Evolutionary conservation across 1,140 invertebrate species (phyloP), one percentile per base, ranked within the genome.

Genomic region (Bombus turneri): DNA sequence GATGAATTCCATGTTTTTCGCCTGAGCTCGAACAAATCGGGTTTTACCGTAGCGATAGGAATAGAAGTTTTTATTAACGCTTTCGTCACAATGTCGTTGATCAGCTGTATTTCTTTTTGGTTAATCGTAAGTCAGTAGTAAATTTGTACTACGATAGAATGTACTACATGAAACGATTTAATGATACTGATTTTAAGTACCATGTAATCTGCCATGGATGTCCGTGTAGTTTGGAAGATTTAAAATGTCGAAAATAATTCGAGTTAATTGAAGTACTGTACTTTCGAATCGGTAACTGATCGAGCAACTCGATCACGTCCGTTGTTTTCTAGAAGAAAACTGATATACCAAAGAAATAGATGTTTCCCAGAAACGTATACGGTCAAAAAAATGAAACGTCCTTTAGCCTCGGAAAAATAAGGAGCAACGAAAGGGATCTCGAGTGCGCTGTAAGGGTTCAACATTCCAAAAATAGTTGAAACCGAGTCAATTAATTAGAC

Each of bases 401-500:
- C 78, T 80, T 80, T 69, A 53, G 43, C 78, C 25, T 62, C 31
- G 43, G 25, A 47, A 69, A 18, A 69, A 69, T 53, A 69, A 69
- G 37, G 31, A 69, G 37, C 25, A 80, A 69, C 43, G 64, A 53
- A 78, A 78, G 59, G 75, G 64, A 69, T 53, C 41, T 39, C 64
- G 25, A 10, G 25, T 41, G 64, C 64, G 28, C 34, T 69, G n/a
- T 18, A 69, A 80, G 66, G 78, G 78, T 80, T 68, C 64, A 53
- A 53, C 64, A 80, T 80, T 80, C 78, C 78, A 43, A 68, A 69
- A 80, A 53, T 47, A 80, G 43, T 69, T 66, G 77, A 31, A 66
- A 47, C 64, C 64, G 25, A 69, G 43, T 34, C 75, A 41, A 80
- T 80, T 80, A 80, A 80, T 80, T 69, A 80, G 78, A 69, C 64